phyloP scores from a whole-genome alignment of 2,888 invertebrate genomes.

The Piscicola geometra region DNA sequence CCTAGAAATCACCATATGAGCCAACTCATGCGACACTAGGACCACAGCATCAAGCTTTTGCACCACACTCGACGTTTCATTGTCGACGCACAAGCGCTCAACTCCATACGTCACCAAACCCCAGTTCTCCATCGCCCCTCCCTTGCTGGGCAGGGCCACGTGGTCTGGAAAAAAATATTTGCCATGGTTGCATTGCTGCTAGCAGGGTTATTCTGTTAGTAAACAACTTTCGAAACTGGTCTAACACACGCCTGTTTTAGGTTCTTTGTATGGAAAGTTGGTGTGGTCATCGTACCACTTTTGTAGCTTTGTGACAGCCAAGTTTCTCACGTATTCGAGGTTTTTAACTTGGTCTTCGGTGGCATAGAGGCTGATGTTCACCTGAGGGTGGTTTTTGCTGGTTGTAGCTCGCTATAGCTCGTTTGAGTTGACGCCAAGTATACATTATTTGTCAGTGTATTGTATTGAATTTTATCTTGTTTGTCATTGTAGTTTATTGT shows the following conservation, averaged over 20 bases:
- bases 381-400: not conserved
- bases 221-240: too few relatives aligned
- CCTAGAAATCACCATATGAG: conserved; percentile 40
- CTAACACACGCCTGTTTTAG: conserved; percentile 33
- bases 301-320: conserved; percentile 32
- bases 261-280: conserved; percentile 25
- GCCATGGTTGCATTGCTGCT: too few relatives aligned
- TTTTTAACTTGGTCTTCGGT: not conserved
- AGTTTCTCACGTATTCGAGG: conserved; percentile 5
- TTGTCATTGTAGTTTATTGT: too few relatives aligned
- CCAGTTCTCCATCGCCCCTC: conserved; percentile 42
- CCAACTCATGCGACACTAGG: conserved; percentile 34
- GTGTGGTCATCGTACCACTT: conserved; percentile 33
- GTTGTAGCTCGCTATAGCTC: too few relatives aligned
- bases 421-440: too few relatives aligned
- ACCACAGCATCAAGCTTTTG: not conserved
- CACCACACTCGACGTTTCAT: not conserved
- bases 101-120: conserved; percentile 38
- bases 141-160: conserved; percentile 34
- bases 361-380: conserved; percentile 13
- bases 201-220: too few relatives aligned
- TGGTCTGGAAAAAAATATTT: too few relatives aligned
- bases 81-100: conserved; percentile 18
- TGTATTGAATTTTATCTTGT: too few relatives aligned
- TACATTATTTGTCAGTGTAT: too few relatives aligned